phyloP scores from a whole-genome alignment of 2,888 invertebrate species.

The Zygogramma bicolorata region DNA sequence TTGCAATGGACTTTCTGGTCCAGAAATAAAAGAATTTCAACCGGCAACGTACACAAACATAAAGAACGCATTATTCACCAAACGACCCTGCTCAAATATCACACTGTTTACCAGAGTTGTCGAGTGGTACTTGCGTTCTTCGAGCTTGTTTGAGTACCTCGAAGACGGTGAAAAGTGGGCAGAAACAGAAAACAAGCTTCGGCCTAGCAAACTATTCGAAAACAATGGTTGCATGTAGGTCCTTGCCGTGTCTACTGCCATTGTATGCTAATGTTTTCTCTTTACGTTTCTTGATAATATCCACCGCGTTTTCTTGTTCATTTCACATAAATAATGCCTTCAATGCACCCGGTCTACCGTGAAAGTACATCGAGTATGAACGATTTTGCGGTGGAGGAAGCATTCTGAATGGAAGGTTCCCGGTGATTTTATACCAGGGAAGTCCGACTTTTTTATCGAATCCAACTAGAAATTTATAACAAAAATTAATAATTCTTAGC shows the following conservation, averaged over 20 bases:
- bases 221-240: background rate
- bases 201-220: background rate
- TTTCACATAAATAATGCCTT: conserved; percentile 26
- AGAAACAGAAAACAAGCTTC: background rate
- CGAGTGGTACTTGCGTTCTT: background rate
- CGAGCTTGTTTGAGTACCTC: background rate
- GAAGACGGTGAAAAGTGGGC: background rate
- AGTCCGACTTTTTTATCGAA: too few species aligned
- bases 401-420: background rate
- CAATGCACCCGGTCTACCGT: conserved; percentile 2
- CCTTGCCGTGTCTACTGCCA: background rate
- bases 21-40: background rate
- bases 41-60: background rate
- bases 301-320: conserved; percentile 16
- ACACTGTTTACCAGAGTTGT: background rate
- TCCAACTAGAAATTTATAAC: too few species aligned
- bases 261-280: conserved; percentile 1
- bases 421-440: too few species aligned
- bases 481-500: too few species aligned
- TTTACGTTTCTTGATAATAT: conserved; percentile 1
- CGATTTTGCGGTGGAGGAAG: conserved; percentile 7
- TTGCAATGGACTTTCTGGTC: too few species aligned
- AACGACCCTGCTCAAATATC: too few species aligned
- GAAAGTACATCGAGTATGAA: conserved; percentile 4
- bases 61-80: too few species aligned